Conservation (phyloP, 1,140 invertebrate genomes). For the Drosophila malerkotliana region DNA sequence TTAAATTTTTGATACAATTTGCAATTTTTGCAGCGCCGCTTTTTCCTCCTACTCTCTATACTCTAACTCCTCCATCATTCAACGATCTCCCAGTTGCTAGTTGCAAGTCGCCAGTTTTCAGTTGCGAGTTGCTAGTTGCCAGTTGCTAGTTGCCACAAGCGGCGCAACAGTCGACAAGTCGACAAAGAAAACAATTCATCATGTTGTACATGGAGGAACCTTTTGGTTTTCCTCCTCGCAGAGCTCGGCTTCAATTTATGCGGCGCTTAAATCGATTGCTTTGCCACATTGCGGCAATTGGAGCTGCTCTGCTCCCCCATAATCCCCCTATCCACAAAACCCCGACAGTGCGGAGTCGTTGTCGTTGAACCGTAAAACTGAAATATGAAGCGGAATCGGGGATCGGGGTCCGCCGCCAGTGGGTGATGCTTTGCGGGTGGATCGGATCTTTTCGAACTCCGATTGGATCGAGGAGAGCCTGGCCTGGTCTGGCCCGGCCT, state of each 20-base stretch:
- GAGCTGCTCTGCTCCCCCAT: slow-evolving; percentile 19
- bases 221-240: slow-evolving; percentile 49
- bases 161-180: slow-evolving; percentile 69
- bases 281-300: slow-evolving; percentile 79
- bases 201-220: slow-evolving; percentile 77
- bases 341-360: slow-evolving; percentile 42
- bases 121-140: slow-evolving; percentile 36
- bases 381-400: slow-evolving; percentile 62
- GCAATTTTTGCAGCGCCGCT: slow-evolving; percentile 60
- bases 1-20: slow-evolving; percentile 81
- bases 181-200: slow-evolving; percentile 81
- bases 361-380: slow-evolving; percentile 78
- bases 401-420: slow-evolving; percentile 8
- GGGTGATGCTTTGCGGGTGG: slow-evolving; percentile 68
- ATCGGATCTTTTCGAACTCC: slow-evolving; percentile 34
- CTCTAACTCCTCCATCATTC: slow-evolving; percentile 56
- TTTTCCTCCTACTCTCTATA: slow-evolving; percentile 42
- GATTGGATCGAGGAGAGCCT: slow-evolving; percentile 25
- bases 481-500: background rate
- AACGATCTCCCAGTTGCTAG: slow-evolving; percentile 26
- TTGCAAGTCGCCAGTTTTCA: slow-evolving; percentile 23
- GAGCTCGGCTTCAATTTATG: slow-evolving; percentile 66
- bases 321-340: slow-evolving; percentile 12
- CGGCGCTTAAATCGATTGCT: slow-evolving; percentile 81
- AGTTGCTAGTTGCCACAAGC: slow-evolving; percentile 33